These are phyloP conservation scores for Syritta pipiens DNA, from an alignment of 2,888 invertebrate species.

Conservation along the genomic window DNA sequence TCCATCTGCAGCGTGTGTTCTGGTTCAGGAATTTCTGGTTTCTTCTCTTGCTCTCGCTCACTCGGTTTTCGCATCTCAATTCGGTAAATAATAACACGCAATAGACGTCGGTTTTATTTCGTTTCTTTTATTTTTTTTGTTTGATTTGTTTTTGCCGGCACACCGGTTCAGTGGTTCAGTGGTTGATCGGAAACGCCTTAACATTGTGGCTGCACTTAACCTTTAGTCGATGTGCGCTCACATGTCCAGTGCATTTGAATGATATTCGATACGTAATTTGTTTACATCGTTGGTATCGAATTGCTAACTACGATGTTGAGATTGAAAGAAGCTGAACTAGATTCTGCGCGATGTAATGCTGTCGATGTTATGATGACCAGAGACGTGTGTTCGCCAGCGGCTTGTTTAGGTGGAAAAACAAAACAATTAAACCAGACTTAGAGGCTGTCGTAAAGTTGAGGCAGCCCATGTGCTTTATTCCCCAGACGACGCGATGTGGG, in stretches of 20 bases:
- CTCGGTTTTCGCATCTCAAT: neutral
- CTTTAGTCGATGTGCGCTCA: neutral
- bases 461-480: neutral
- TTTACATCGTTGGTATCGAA: slow-evolving; percentile 19
- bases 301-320: neutral
- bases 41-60: too few species aligned
- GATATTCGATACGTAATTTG: slow-evolving; percentile 32
- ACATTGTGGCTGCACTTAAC: slow-evolving; percentile 33
- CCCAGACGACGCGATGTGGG: too few species aligned
- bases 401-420: slow-evolving; percentile 17
- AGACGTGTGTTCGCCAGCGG: too few species aligned
- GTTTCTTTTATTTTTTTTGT: slow-evolving; percentile 6
- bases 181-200: neutral
- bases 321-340: too few species aligned
- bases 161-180: slow-evolving; percentile 24
- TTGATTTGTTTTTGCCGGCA: slow-evolving; percentile 43
- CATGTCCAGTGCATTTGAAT: slow-evolving; percentile 1
- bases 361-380: too few species aligned
- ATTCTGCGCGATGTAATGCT: slow-evolving; percentile 10
- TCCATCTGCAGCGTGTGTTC: too few species aligned
- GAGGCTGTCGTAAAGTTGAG: too few species aligned
- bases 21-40: slow-evolving; percentile 38
- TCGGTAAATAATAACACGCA: slow-evolving; percentile 55
- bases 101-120: slow-evolving; percentile 15
- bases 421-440: slow-evolving; percentile 19